Evolutionary conservation across 1,140 invertebrate genomes (phyloP).

Genomic region (Leucophenga varia): DNA sequence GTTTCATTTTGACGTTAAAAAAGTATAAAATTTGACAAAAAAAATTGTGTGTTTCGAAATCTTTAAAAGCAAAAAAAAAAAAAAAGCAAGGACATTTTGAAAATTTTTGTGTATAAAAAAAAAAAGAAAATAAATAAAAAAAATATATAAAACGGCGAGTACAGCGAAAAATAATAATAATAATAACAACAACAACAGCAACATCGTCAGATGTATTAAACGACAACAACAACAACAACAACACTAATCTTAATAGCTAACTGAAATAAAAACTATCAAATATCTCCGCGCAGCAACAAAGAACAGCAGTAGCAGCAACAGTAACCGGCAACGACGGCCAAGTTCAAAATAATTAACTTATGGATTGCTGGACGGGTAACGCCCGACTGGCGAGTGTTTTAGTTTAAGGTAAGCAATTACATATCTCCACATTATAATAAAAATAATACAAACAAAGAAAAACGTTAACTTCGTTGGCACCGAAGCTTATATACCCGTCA

Average conservation of each 20-base stretch:
- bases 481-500: no score
- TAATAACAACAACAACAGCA: slow-evolving; percentile 16
- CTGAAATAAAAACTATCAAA: slow-evolving; percentile 5
- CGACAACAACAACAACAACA: slow-evolving; percentile 3
- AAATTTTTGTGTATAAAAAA: no score
- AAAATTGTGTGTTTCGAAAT: no score
- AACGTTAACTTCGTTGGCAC: no score
- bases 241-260: not conserved
- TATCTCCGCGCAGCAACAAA: not conserved
- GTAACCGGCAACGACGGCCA: slow-evolving; percentile 33
- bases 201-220: slow-evolving; percentile 8
- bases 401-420: slow-evolving; percentile 54
- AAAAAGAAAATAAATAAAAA: no score
- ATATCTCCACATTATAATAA: not conserved
- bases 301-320: slow-evolving; percentile 7
- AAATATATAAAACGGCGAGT: no score
- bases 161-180: slow-evolving; percentile 9
- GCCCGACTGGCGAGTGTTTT: slow-evolving; percentile 58
- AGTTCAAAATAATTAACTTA: slow-evolving; percentile 56
- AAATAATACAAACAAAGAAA: no score
- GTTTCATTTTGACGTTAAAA: no score
- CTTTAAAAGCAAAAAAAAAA: no score
- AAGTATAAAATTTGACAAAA: no score
- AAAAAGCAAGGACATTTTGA: no score
- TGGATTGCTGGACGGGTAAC: slow-evolving; percentile 58